Evolutionary conservation across 2,113 vertebrate species (phyloP).

Genomic region (Bos taurus): DNA sequence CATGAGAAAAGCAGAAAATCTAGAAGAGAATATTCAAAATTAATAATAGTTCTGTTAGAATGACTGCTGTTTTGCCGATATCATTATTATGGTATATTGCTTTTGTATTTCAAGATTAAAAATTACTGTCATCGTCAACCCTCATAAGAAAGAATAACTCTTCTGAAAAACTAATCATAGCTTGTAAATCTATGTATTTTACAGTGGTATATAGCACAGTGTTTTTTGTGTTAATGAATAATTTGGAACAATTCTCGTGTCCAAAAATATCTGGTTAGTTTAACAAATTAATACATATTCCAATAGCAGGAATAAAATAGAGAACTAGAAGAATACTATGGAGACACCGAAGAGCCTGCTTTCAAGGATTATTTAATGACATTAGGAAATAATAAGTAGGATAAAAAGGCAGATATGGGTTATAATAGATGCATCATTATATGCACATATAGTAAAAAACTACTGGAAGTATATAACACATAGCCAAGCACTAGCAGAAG

Average conservation of each 20-base stretch:
- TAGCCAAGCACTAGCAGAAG: background rate
- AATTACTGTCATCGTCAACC: background rate
- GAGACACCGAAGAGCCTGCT: background rate
- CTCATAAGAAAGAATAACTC: background rate
- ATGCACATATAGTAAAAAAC: background rate
- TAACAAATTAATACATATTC: constrained; percentile 35
- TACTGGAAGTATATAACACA: background rate
- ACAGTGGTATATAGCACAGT: background rate
- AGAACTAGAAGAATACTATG: background rate
- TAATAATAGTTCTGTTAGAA: background rate
- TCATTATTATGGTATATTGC: constrained; percentile 19
- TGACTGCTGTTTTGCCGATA: background rate
- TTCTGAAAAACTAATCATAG: constrained; percentile 5
- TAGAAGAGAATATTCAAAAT: background rate
- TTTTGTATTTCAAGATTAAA: constrained; percentile 38
- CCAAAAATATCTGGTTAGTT: background rate
- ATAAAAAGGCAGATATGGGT: background rate
- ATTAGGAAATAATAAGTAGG: background rate
- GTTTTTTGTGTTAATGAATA: constrained; percentile 29
- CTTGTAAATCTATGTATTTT: constrained; percentile 26
- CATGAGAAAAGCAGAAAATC: background rate
- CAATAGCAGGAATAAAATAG: background rate
- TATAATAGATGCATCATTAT: background rate
- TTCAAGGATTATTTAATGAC: constrained; percentile 11
- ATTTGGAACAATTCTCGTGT: background rate